phyloP scores from a whole-genome alignment of 2,797 vertebrate species.

The Characodon lateralis region DNA sequence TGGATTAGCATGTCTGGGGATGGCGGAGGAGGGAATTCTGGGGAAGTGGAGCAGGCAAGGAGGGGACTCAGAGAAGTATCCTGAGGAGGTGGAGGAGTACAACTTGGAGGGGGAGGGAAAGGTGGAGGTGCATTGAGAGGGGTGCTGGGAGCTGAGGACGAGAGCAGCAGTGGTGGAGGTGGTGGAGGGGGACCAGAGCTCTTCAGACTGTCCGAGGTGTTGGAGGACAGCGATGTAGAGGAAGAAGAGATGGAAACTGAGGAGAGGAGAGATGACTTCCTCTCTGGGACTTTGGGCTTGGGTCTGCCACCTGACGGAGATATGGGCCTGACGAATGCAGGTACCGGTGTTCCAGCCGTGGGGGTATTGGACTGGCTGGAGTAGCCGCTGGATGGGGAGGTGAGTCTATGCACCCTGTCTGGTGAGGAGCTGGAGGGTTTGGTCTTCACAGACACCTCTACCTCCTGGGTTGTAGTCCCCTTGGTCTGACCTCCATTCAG shows the following conservation, averaged over 20 bases:
- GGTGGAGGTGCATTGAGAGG: conserved; percentile 67
- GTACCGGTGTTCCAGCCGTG: conserved; percentile 93
- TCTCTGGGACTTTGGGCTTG: conserved; percentile 93
- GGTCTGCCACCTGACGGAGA: conserved; percentile 87
- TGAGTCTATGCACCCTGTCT: conserved; percentile 91
- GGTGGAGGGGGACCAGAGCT: conserved; percentile 70
- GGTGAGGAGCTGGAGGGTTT: conserved; percentile 85
- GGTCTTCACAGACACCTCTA: conserved; percentile 73
- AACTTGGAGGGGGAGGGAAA: conserved; percentile 67
- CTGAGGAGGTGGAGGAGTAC: conserved; percentile 59
- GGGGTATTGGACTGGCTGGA: conserved; percentile 99
- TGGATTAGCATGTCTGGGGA: conserved; percentile 83
- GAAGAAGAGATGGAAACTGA: conserved; percentile 93
- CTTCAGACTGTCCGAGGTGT: conserved; percentile 88
- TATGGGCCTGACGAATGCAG: conserved; percentile 84
- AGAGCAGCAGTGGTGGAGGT: conserved; percentile 41
- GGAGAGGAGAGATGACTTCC: conserved; percentile 95
- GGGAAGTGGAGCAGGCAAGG: conserved; percentile 68
- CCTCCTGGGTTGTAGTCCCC: conserved; percentile 66
- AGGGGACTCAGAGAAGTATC: conserved; percentile 28
- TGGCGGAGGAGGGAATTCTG: conserved; percentile 89
- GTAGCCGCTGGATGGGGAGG: conserved; percentile 96
- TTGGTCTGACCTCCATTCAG: conserved; percentile 70
- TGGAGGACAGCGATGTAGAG: conserved; percentile 96
- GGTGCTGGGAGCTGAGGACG: conserved; percentile 60